Percentiles rank a stretch among this genome's conserved stretches.
phyloP scores from a whole-genome alignment of 2,797 vertebrate genomes.

The Bovichtus variegatus region DNA sequence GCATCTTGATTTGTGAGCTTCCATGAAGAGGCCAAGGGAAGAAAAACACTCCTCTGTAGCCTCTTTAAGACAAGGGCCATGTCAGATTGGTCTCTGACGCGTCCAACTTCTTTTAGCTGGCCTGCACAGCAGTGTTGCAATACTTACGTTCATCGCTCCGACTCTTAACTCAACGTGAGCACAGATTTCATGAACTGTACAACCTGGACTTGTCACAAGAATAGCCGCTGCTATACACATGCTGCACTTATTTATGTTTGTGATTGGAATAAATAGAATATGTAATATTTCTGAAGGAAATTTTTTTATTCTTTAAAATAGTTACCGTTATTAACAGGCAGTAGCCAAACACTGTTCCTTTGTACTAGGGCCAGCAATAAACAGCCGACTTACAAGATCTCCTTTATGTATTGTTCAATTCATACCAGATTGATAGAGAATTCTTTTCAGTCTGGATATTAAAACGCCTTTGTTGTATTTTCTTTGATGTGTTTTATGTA shows the following conservation, averaged over 20 bases:
- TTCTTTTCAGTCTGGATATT: slow-evolving; percentile 65
- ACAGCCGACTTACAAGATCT: slow-evolving; percentile 39
- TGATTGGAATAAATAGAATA: neutral
- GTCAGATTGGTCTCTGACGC: slow-evolving; percentile 35
- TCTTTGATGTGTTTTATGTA: slow-evolving; percentile 70
- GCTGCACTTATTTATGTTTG: neutral
- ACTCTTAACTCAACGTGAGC: slow-evolving; percentile 24
- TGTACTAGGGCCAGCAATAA: slow-evolving; percentile 18
- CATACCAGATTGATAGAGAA: slow-evolving; percentile 66
- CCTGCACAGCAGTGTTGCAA: slow-evolving; percentile 24
- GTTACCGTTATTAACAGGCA: slow-evolving; percentile 25
- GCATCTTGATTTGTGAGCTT: slow-evolving; percentile 54
- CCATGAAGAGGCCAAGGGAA: slow-evolving; percentile 42
- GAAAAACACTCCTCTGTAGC: slow-evolving; percentile 30
- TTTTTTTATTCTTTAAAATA: slow-evolving; percentile 26
- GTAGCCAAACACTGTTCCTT: slow-evolving; percentile 27
- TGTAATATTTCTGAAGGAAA: neutral
- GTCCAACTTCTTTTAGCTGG: slow-evolving; percentile 33
- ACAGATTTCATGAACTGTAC: slow-evolving; percentile 19
- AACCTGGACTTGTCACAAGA: slow-evolving; percentile 24
- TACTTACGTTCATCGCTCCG: slow-evolving; percentile 20
- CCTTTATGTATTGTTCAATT: slow-evolving; percentile 56
- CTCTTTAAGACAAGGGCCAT: slow-evolving; percentile 25
- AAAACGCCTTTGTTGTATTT: slow-evolving; percentile 61
- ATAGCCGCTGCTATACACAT: neutral